Evolutionary conservation across 2,113 vertebrate species (phyloP), one percentile per base, ranked within the genome.

Genomic region (Phylloscopus trochiloides): DNA sequence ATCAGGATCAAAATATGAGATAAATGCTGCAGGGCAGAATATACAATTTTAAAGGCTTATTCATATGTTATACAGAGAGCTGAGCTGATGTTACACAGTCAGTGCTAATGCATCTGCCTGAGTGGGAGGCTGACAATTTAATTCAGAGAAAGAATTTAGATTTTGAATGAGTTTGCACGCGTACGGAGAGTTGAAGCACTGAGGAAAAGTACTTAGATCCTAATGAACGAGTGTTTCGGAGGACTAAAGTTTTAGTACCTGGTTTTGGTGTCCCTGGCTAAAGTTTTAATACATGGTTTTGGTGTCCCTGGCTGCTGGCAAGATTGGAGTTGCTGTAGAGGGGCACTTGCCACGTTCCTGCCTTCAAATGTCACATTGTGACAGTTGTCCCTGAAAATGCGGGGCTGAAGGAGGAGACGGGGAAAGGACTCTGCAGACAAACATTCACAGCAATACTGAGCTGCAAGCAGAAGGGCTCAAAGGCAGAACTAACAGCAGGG

Each of bases 71-170:
- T 55, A 89, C 86, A 82, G 83, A 70, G 66, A 72, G 71, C 48
- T 1, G 25, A 91, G 84, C 86, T 94, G 95, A 95, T 96, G 89
- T 94, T 92, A 94, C 73, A 57, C 81, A 91, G 94, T 94, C 91
- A 77, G 62, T 87, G 76, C 73, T 94, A 92, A 89, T 77, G 76
- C 47, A 89, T 94, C 94, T 85, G 86, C 62, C 70, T 61, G 89
- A 95, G 95, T 94, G 77, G 91, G 91, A 96, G 91, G 91, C 81
- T 91, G 91, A 87, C 91, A 90, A 85, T 87, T 85, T 87, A 89
- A 95, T 94, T 95, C 91, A 88, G 89, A 87, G 89, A 54, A 84
- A 77, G 87, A 93, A 87, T 91, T 57, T 68, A 54, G 81, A 73
- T 58, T 92, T 79, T 91, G 89, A 94, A 94, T 89, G 90, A 92